phyloP scores from a whole-genome alignment of 2,797 vertebrate genomes.

The Crocidura indochinensis region DNA sequence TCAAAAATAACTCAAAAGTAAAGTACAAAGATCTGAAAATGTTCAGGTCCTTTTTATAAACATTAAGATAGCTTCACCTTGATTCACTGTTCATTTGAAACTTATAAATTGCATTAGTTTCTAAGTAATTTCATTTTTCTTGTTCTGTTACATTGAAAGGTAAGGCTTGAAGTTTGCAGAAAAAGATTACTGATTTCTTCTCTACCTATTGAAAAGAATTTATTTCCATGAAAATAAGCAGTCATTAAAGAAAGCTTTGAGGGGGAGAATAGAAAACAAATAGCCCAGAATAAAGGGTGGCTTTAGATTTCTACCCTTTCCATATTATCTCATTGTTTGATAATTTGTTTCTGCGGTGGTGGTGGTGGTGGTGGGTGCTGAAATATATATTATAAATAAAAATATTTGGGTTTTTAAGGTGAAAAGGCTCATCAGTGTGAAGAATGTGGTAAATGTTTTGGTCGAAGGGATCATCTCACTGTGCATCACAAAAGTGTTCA shows the following conservation, averaged over 20 bases:
- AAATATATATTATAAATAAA: constrained; percentile 45
- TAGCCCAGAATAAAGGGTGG: neutral
- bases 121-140: constrained; percentile 47
- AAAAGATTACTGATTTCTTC: constrained; percentile 14
- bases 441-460: constrained; percentile 99
- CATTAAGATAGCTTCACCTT: constrained; percentile 72
- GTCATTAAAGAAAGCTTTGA: constrained; percentile 32
- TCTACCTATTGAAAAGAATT: neutral
- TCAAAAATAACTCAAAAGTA: constrained; percentile 29
- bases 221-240: constrained; percentile 5
- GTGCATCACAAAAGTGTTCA: constrained; percentile 99
- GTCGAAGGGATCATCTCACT: constrained; percentile 97
- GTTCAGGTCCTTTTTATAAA: constrained; percentile 83
- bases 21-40: constrained; percentile 83
- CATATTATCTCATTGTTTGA: neutral
- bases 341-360: neutral
- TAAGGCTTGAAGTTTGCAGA: neutral
- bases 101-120: constrained; percentile 40
- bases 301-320: constrained; percentile 21
- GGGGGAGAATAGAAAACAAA: constrained; percentile 3
- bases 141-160: constrained; percentile 17
- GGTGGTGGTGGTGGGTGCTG: neutral
- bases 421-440: constrained; percentile 99
- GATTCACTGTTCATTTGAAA: constrained; percentile 61
- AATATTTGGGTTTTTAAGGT: constrained; percentile 88